Evolutionary conservation across 2,113 vertebrate species (phyloP).

Genomic region (Nesospiza acunhae): DNA sequence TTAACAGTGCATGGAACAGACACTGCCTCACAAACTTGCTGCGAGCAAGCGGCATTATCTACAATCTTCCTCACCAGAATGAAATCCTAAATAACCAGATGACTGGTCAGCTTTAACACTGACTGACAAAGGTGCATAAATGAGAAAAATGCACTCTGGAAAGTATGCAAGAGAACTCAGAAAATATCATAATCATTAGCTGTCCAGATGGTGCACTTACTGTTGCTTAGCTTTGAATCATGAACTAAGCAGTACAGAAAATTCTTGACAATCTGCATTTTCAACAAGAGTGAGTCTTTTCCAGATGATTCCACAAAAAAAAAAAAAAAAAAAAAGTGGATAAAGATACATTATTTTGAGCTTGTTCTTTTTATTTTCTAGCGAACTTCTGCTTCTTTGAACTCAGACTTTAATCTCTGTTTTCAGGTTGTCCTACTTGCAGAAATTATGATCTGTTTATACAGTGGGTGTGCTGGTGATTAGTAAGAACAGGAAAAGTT

Average conservation of each 20-base stretch:
- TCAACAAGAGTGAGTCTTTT: background rate
- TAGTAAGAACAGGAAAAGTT: background rate
- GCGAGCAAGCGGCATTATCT: background rate
- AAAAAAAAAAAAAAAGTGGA: background rate
- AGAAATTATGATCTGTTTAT: background rate
- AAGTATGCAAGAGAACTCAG: background rate
- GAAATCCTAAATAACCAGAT: background rate
- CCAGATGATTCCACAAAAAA: background rate
- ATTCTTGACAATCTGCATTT: background rate
- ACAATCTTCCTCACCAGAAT: background rate
- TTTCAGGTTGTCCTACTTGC: background rate
- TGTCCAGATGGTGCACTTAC: constrained; percentile 18
- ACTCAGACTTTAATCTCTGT: background rate
- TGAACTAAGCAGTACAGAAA: background rate
- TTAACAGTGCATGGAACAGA: background rate
- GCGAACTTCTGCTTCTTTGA: background rate
- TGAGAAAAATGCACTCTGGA: background rate
- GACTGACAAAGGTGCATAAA: background rate
- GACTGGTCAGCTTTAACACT: background rate
- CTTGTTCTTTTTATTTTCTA: background rate
- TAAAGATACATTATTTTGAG: background rate
- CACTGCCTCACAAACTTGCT: background rate
- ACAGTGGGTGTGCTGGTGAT: background rate
- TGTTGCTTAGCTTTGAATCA: background rate
- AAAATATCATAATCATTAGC: background rate